A percentile compares a stretch with the other conserved stretches of the same genome.
These are phyloP conservation scores for Trachelipus rathkii DNA, from an alignment of 1,140 invertebrate genomes.

Conservation along the genomic window DNA sequence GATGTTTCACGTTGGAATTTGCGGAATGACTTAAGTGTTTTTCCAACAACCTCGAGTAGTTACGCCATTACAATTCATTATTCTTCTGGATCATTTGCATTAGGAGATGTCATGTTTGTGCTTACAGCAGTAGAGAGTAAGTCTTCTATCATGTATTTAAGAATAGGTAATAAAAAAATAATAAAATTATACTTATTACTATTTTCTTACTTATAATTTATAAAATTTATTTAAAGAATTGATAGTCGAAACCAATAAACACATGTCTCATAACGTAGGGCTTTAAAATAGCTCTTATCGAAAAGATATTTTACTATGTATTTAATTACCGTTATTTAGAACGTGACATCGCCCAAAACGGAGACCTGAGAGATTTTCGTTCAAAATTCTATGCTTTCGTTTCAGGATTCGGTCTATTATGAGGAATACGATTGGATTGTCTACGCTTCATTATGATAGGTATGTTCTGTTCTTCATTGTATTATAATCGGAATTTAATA, in stretches of 20 bases:
- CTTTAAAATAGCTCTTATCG: too few relatives aligned
- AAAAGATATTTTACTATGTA: too few relatives aligned
- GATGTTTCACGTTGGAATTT: constrained; percentile 65
- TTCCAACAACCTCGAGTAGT: constrained; percentile 79
- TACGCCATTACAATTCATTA: constrained; percentile 78
- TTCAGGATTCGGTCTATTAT: constrained; percentile 68
- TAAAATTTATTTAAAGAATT: too few relatives aligned
- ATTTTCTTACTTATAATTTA: too few relatives aligned
- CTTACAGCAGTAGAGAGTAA: constrained; percentile 62
- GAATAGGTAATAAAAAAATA: too few relatives aligned
- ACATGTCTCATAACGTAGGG: too few relatives aligned
- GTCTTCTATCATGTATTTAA: background rate
- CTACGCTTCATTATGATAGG: constrained; percentile 81
- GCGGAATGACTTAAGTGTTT: constrained; percentile 73
- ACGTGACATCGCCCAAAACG: constrained; percentile 36
- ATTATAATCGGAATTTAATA: too few relatives aligned
- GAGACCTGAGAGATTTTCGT: constrained; percentile 39
- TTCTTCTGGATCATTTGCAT: constrained; percentile 67
- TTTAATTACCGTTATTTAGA: constrained; percentile 21
- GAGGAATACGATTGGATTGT: constrained; percentile 74
- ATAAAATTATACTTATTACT: too few relatives aligned
- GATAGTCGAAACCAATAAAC: too few relatives aligned
- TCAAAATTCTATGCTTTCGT: constrained; percentile 52
- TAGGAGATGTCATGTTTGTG: constrained; percentile 76
- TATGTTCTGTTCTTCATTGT: constrained; percentile 37